These are phyloP conservation scores for Masticophis lateralis DNA, from an alignment of 2,797 vertebrate genomes.

Conservation along the genomic window DNA sequence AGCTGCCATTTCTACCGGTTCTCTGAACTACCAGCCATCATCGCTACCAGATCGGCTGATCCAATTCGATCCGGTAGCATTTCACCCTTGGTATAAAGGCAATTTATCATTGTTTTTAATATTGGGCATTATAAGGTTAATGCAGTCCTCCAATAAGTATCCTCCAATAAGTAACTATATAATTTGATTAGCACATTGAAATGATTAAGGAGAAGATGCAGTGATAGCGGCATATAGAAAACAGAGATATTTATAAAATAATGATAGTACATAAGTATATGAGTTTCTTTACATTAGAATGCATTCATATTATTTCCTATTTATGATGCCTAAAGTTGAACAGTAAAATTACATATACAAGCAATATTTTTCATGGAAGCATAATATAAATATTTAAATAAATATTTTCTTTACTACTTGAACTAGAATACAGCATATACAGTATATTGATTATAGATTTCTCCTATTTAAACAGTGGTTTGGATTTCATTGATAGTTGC, in stretches of 20 bases:
- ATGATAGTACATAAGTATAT: background rate
- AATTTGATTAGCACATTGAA: background rate
- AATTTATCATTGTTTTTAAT: background rate
- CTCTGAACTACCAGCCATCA: no score
- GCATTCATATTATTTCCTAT: background rate
- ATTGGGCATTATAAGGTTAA: background rate
- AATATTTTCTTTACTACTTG: background rate
- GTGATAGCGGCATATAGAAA: background rate
- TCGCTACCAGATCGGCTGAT: no score
- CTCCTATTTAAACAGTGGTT: background rate
- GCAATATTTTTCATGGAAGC: background rate
- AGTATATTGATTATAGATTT: background rate
- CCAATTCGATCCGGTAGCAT: no score
- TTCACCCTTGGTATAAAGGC: background rate
- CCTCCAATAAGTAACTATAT: background rate
- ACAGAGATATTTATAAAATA: background rate
- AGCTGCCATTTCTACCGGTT: no score
- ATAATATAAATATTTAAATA: background rate
- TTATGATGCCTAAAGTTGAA: background rate
- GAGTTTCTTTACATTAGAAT: background rate
- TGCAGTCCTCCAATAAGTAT: background rate
- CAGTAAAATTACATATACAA: background rate
- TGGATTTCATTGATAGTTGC: background rate
- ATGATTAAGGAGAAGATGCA: background rate
- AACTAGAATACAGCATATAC: background rate